Conservation (phyloP, 1,140 invertebrate genomes). For the Bombus sibiricus region DNA sequence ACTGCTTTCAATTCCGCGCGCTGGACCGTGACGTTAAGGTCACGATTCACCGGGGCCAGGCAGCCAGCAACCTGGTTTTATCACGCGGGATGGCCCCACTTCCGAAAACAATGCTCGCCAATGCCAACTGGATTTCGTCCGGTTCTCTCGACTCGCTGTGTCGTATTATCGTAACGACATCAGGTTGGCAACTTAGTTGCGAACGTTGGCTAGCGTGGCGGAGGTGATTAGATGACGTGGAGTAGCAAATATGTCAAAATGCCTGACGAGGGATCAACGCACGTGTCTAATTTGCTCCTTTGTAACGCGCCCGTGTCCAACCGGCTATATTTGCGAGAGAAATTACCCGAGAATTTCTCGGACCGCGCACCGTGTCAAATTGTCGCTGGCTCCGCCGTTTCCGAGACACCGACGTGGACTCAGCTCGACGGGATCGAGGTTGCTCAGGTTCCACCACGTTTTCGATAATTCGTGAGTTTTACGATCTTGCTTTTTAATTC, state of each 20-base stretch:
- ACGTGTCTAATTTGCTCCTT: conserved; percentile 34
- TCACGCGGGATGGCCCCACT: not conserved
- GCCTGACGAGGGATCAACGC: conserved; percentile 41
- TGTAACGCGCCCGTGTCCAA: conserved; percentile 22
- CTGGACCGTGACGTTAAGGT: conserved; percentile 7
- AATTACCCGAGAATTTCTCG: conserved; percentile 20
- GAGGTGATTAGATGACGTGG: conserved; percentile 36
- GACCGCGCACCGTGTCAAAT: conserved; percentile 15
- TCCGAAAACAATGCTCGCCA: not conserved
- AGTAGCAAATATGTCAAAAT: conserved; percentile 27
- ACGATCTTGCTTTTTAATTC: too few species aligned
- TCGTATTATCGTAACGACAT: not conserved
- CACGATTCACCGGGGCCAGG: not conserved
- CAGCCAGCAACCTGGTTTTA: not conserved
- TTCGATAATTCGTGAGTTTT: not conserved
- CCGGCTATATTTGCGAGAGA: conserved; percentile 38
- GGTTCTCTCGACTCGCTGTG: not conserved
- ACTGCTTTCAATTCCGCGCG: not conserved
- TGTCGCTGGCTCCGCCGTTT: not conserved
- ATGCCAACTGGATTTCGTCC: not conserved
- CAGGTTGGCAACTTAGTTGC: conserved; percentile 3
- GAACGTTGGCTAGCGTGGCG: not conserved
- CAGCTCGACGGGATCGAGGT: not conserved
- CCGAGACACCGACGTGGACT: not conserved
- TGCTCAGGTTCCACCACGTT: not conserved